These are phyloP conservation scores for Cygnus olor DNA, from an alignment of 2,797 vertebrate genomes.

Conservation along the genomic window DNA sequence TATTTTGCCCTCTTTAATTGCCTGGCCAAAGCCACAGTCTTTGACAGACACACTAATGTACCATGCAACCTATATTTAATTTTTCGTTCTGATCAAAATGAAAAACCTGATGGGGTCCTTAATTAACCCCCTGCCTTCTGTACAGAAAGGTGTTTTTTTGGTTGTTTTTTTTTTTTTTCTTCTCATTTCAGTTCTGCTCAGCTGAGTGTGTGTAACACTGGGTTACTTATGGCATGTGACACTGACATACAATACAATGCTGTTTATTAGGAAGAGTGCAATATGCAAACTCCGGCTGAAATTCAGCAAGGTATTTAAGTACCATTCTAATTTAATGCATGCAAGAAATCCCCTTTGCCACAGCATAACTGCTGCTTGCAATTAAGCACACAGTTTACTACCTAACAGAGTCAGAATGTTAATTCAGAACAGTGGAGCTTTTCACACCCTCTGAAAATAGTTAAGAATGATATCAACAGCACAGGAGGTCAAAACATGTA, in stretches of 20 bases:
- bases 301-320: conserved; percentile 14
- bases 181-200: conserved; percentile 11
- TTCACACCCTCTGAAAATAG: neutral
- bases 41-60: conserved; percentile 73
- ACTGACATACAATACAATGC: neutral
- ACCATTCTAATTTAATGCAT: conserved; percentile 1
- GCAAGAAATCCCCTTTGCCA: conserved; percentile 42
- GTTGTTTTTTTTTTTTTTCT: neutral
- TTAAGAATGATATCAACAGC: neutral
- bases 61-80: conserved; percentile 71
- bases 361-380: conserved; percentile 17
- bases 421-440: neutral
- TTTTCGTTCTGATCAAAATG: conserved; percentile 56
- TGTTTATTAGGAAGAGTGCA: neutral
- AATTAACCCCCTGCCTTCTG: conserved; percentile 56
- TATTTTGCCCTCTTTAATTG: conserved; percentile 75
- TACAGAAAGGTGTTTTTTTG: neutral
- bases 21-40: conserved; percentile 59
- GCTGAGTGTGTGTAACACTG: neutral
- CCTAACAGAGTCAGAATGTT: neutral
- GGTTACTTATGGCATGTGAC: neutral
- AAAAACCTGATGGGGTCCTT: conserved; percentile 41
- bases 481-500: neutral
- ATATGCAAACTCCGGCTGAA: neutral
- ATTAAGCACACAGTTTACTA: conserved; percentile 31